Evolutionary conservation across 2,888 invertebrate genomes (phyloP).

Genomic region (Parnassius apollo): DNA sequence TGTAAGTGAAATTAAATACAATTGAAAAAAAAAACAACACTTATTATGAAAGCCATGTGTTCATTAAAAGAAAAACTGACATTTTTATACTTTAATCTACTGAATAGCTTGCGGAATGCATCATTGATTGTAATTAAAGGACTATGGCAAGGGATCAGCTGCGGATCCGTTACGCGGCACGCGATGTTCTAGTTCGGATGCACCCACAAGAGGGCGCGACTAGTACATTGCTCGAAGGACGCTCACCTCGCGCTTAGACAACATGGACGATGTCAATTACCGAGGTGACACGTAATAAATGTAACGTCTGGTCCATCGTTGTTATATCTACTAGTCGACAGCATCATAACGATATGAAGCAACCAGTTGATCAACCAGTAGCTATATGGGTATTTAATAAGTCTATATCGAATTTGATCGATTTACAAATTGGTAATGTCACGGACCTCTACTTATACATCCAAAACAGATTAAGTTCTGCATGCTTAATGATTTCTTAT

Average conservation of each 20-base stretch:
- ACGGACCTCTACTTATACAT: no score
- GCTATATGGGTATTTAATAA: slow-evolving; percentile 44
- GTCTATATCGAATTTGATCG: slow-evolving; percentile 28
- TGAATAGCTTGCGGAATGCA: slow-evolving; percentile 37
- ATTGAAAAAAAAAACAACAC: not conserved
- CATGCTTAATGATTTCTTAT: no score
- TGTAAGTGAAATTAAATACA: not conserved
- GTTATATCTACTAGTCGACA: slow-evolving; percentile 45
- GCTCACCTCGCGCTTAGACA: slow-evolving; percentile 13
- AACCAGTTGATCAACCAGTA: slow-evolving; percentile 54
- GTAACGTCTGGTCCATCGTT: slow-evolving; percentile 60
- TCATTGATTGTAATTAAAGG: slow-evolving; percentile 65
- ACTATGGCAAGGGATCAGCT: slow-evolving; percentile 63
- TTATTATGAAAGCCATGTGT: slow-evolving; percentile 5
- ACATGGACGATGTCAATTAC: slow-evolving; percentile 49
- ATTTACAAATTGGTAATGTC: not conserved
- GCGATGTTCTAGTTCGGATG: slow-evolving; percentile 4
- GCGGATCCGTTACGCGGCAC: slow-evolving; percentile 57
- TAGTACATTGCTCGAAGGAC: slow-evolving; percentile 1
- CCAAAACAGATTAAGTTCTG: no score
- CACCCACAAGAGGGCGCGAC: slow-evolving; percentile 6
- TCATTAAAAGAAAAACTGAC: slow-evolving; percentile 6
- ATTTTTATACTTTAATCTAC: slow-evolving; percentile 31
- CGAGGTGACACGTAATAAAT: slow-evolving; percentile 59
- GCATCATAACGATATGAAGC: slow-evolving; percentile 49